Evolutionary conservation across 2,113 vertebrate genomes (phyloP).

Genomic region (Pterophyllum scalare): DNA sequence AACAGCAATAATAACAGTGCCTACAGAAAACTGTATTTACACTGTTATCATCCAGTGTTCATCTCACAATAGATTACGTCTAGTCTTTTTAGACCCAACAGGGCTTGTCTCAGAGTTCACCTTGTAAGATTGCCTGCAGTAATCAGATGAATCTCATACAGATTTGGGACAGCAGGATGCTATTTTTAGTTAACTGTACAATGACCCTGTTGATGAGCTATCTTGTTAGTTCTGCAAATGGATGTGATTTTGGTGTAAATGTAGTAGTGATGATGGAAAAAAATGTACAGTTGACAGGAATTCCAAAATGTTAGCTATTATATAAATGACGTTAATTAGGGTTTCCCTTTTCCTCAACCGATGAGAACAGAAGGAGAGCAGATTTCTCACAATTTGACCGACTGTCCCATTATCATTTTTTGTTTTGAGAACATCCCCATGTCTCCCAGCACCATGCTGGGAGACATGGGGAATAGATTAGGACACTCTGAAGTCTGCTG

Average conservation of each 20-base stretch:
- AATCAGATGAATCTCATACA: neutral
- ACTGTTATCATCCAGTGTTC: too few relatives aligned
- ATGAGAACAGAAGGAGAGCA: neutral
- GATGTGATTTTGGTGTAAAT: neutral
- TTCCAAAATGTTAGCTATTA: neutral
- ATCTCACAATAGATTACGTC: neutral
- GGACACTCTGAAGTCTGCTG: conserved; percentile 17
- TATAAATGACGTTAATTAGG: neutral
- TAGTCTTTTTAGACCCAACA: neutral
- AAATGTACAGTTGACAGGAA: neutral
- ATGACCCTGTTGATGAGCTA: neutral
- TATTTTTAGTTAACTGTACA: neutral
- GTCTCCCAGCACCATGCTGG: neutral
- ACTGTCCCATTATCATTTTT: neutral
- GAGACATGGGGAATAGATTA: conserved; percentile 6
- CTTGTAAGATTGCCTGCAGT: neutral
- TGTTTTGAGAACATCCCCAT: conserved; percentile 20
- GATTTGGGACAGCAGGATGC: neutral
- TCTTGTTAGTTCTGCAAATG: neutral
- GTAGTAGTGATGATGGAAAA: neutral
- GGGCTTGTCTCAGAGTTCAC: neutral
- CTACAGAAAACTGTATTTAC: neutral
- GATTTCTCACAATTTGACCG: conserved; percentile 3
- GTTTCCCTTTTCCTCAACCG: neutral
- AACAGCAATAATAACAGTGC: neutral